These are phyloP conservation scores for Plemyria rubiginata DNA, from an alignment of 2,888 invertebrate species.

Conservation along the genomic window DNA sequence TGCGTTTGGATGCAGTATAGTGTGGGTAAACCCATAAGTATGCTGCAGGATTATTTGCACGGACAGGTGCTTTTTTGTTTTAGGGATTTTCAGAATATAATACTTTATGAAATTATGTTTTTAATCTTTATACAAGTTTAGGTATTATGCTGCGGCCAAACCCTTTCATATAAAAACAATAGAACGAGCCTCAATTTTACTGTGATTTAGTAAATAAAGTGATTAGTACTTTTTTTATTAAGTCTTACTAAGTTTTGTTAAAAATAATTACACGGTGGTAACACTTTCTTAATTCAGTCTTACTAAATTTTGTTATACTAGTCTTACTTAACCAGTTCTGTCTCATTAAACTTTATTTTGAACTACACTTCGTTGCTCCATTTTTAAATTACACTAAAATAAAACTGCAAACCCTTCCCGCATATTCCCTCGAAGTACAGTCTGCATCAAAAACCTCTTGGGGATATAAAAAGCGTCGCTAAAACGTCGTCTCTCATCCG, in stretches of 20 bases:
- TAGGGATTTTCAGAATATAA: conserved; percentile 17
- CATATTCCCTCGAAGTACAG: conserved; percentile 65
- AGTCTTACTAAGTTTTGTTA: too few relatives aligned
- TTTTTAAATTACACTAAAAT: conserved; percentile 12
- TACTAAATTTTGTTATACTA: too few relatives aligned
- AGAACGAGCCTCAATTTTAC: too few relatives aligned
- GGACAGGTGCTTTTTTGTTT: conserved; percentile 55
- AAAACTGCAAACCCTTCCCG: conserved; percentile 39
- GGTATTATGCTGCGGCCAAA: too few relatives aligned
- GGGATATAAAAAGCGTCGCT: conserved; percentile 76
- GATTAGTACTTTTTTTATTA: too few relatives aligned
- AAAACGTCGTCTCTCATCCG: conserved; percentile 77
- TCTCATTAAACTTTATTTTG: too few relatives aligned
- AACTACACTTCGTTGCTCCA: neutral
- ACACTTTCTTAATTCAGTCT: too few relatives aligned
- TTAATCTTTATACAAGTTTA: neutral
- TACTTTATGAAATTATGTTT: conserved; percentile 17
- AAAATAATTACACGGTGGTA: too few relatives aligned
- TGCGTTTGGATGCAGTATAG: conserved; percentile 54
- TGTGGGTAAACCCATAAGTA: conserved; percentile 55
- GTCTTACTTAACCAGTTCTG: too few relatives aligned
- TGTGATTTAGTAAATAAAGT: too few relatives aligned
- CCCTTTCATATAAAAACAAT: too few relatives aligned
- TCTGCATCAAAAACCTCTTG: conserved; percentile 66
- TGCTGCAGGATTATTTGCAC: conserved; percentile 58